phyloP scores from a whole-genome alignment of 2,797 vertebrate genomes.

The Anas bernieri region DNA sequence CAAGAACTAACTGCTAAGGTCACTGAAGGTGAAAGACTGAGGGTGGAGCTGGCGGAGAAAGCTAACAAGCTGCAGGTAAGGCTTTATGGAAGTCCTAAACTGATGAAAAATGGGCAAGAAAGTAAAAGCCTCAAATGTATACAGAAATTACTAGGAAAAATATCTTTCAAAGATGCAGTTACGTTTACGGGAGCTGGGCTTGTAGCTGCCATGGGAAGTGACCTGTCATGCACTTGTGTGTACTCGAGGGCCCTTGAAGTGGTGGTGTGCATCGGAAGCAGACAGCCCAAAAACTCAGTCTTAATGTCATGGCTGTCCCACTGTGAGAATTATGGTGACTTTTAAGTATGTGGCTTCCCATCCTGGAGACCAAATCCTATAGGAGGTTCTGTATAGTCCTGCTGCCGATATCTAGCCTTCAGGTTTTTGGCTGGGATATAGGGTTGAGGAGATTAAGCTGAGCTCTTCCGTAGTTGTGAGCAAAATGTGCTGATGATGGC shows the following conservation, averaged over 20 bases:
- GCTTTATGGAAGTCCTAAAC: not conserved
- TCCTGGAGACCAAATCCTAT: not conserved
- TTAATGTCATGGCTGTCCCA: not conserved
- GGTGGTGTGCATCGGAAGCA: not conserved
- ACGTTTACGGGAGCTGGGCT: not conserved
- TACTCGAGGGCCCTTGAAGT: not conserved
- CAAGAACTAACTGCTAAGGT: constrained; percentile 89
- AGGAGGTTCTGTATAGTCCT: not conserved
- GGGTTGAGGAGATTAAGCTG: not conserved
- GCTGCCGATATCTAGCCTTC: not conserved
- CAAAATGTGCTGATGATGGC: not conserved
- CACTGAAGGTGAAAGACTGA: constrained; percentile 87
- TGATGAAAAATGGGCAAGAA: not conserved
- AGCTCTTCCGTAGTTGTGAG: not conserved
- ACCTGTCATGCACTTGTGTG: fast-evolving
- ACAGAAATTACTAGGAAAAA: not conserved
- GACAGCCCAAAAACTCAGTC: too few species aligned
- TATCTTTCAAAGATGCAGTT: not conserved
- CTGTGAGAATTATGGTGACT: not conserved
- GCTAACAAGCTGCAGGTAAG: constrained; percentile 90
- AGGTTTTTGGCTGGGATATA: not conserved
- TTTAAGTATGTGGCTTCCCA: not conserved
- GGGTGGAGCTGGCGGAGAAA: constrained; percentile 89
- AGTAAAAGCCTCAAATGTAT: fast-evolving
- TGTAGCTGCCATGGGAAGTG: not conserved